phyloP scores from a whole-genome alignment of 2,888 invertebrate species.

The Drosophila meridiana region DNA sequence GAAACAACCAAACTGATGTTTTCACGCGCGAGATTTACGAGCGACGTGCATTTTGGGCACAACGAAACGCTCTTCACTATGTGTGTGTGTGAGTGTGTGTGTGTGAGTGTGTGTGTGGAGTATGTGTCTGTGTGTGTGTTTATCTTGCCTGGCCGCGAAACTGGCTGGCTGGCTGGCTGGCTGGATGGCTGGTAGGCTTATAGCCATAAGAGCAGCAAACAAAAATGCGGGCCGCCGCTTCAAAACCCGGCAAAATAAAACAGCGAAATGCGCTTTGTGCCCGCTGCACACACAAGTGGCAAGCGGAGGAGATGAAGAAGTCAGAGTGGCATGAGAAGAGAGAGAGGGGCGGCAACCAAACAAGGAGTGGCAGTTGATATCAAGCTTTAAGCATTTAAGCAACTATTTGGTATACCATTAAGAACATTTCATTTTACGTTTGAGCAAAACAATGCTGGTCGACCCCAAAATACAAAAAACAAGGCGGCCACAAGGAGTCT shows the following conservation, averaged over 20 bases:
- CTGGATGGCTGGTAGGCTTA: slow-evolving; percentile 63
- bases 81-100: slow-evolving; percentile 28
- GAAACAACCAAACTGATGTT: slow-evolving; percentile 67
- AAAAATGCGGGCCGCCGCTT: slow-evolving; percentile 73
- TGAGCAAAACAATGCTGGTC: slow-evolving; percentile 59
- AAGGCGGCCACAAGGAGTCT: slow-evolving; percentile 18
- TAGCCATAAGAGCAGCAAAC: slow-evolving; percentile 63
- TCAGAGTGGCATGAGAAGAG: neutral
- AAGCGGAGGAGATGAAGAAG: too few relatives aligned
- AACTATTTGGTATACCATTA: slow-evolving; percentile 37
- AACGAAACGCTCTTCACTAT: slow-evolving; percentile 69
- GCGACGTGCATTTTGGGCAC: slow-evolving; percentile 71
- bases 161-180: slow-evolving; percentile 53
- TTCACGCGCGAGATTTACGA: slow-evolving; percentile 78
- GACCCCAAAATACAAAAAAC: neutral
- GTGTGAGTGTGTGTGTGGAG: slow-evolving; percentile 7
- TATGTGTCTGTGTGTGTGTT: slow-evolving; percentile 44
- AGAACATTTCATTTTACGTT: slow-evolving; percentile 67
- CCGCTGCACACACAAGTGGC: slow-evolving; percentile 23
- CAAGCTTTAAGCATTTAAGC: slow-evolving; percentile 51
- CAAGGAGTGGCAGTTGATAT: slow-evolving; percentile 21
- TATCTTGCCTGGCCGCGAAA: slow-evolving; percentile 63
- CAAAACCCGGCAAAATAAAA: slow-evolving; percentile 53
- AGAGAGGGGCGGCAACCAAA: neutral
- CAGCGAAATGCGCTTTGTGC: slow-evolving; percentile 64